Conservation (phyloP, 2,113 vertebrate genomes). For the Aythya baeri region DNA sequence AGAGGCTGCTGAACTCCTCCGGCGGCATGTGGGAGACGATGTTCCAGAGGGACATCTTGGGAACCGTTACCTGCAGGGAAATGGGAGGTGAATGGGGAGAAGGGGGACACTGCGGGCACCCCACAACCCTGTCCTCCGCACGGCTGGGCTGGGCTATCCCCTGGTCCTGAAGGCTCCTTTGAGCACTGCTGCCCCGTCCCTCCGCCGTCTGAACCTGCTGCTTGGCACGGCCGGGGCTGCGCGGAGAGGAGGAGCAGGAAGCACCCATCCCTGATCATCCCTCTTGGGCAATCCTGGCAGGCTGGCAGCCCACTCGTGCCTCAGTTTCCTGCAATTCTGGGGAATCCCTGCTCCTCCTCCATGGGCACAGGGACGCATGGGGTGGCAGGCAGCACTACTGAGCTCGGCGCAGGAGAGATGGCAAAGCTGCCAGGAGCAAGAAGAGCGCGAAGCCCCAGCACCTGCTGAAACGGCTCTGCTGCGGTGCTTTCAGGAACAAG, state of each 20-base stretch:
- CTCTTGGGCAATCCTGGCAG: constrained; percentile 31
- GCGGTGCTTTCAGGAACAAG: background rate
- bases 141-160: accelerated
- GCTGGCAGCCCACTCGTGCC: background rate
- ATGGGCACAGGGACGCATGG: accelerated
- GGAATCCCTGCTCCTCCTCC: background rate
- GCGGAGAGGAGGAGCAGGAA: background rate
- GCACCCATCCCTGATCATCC: background rate
- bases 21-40: constrained; percentile 72
- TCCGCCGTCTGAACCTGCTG: background rate
- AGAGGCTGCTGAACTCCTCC: constrained; percentile 70
- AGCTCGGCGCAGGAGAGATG: background rate
- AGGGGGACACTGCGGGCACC: accelerated
- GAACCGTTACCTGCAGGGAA: background rate
- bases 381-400: accelerated
- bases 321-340: background rate
- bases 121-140: background rate
- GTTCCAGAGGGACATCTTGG: constrained; percentile 79
- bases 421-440: background rate
- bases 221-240: background rate
- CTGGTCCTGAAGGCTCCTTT: accelerated
- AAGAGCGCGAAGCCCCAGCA: background rate
- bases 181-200: background rate
- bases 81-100: accelerated
- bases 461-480: accelerated